phyloP scores from a whole-genome alignment of 2,113 vertebrate genomes.

The Aegotheles bennettii region DNA sequence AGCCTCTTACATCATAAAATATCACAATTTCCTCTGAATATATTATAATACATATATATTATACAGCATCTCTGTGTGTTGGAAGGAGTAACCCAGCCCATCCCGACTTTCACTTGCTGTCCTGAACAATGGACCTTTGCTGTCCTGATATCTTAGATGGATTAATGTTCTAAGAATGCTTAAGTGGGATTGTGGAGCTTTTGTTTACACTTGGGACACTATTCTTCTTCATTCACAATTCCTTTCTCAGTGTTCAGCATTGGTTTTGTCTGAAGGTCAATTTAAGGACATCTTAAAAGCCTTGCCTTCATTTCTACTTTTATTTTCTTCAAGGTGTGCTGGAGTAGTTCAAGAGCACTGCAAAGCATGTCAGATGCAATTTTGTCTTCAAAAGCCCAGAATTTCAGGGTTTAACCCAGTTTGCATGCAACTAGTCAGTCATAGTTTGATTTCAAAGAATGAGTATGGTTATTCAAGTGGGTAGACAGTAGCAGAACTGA shows the following conservation, averaged over 20 bases:
- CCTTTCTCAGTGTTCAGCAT: background rate
- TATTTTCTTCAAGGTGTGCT: background rate
- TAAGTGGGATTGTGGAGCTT: constrained; percentile 19
- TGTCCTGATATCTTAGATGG: constrained; percentile 32
- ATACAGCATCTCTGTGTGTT: background rate
- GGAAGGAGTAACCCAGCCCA: background rate
- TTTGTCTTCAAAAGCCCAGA: constrained; percentile 25
- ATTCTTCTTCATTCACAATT: constrained; percentile 16
- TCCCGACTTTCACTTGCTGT: background rate
- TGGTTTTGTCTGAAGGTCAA: background rate
- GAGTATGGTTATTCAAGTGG: background rate
- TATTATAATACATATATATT: background rate
- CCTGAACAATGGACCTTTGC: background rate
- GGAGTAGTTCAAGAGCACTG: constrained; percentile 10
- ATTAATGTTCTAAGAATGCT: constrained; percentile 40
- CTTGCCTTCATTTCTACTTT: background rate
- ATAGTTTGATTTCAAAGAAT: constrained; percentile 8
- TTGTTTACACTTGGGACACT: background rate
- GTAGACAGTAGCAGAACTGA: background rate
- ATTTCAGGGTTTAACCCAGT: constrained; percentile 18
- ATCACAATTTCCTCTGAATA: background rate
- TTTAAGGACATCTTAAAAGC: background rate
- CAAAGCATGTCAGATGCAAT: background rate
- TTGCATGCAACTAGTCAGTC: background rate
- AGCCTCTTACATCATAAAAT: background rate